A percentile compares a stretch with the other conserved stretches of the same genome.
Conservation (phyloP, 2,888 invertebrate species). For the Temnothorax unifasciatus region DNA sequence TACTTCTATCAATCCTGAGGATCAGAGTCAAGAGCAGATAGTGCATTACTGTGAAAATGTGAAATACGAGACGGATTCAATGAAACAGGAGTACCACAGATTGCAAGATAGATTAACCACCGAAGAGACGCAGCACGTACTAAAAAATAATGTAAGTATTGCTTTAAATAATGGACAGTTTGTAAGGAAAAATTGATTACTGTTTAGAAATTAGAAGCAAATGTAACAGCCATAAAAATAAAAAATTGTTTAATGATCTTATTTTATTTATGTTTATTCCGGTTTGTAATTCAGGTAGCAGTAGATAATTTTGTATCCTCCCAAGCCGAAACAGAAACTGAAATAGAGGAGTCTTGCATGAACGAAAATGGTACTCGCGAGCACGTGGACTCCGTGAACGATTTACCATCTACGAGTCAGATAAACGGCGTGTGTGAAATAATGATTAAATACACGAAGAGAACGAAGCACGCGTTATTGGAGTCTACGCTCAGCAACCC, state of each 20-base stretch:
- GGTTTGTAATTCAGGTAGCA: slow-evolving; percentile 70
- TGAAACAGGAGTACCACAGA: slow-evolving; percentile 80
- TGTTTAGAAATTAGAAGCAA: background rate
- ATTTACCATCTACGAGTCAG: slow-evolving; percentile 80
- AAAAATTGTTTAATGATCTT: background rate
- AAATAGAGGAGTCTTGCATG: slow-evolving; percentile 75
- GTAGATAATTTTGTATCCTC: slow-evolving; percentile 73
- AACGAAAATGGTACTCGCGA: slow-evolving; percentile 70
- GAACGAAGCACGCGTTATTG: slow-evolving; percentile 79
- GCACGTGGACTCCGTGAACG: slow-evolving; percentile 67
- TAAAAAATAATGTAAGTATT: slow-evolving; percentile 77
- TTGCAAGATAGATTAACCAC: slow-evolving; percentile 78
- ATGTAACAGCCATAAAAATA: background rate
- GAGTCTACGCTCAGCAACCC: slow-evolving; percentile 81
- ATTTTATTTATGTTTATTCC: background rate
- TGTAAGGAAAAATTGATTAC: background rate
- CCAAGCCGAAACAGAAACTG: slow-evolving; percentile 72
- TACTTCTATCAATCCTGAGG: slow-evolving; percentile 80
- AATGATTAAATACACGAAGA: slow-evolving; percentile 82
- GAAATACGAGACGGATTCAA: slow-evolving; percentile 79
- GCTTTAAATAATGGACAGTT: background rate
- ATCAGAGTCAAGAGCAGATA: slow-evolving; percentile 78
- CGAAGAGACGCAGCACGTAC: slow-evolving; percentile 72
- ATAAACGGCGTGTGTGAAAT: slow-evolving; percentile 75
- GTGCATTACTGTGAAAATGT: slow-evolving; percentile 82